A percentile compares a stretch with the other conserved stretches of the same genome.
Evolutionary conservation across 1,140 invertebrate species (phyloP).

Genomic region (Lanistes nyassanus): DNA sequence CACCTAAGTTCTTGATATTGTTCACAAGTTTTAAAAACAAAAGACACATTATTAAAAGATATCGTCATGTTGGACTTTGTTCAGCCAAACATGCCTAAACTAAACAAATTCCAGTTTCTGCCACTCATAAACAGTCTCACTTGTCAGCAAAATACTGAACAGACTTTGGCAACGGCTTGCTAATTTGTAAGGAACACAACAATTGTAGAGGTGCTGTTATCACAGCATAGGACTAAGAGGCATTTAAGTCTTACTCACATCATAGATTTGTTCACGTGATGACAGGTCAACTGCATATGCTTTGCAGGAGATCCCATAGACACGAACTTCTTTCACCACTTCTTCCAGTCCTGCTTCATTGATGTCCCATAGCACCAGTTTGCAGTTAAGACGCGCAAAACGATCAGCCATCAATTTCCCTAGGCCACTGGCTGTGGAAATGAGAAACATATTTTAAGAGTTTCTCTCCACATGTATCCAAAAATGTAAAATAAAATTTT

Average conservation of each 20-base stretch:
- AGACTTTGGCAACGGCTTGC: too few relatives aligned
- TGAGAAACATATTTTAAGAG: background rate
- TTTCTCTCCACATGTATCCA: background rate
- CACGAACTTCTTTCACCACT: conserved; percentile 75
- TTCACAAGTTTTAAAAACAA: background rate
- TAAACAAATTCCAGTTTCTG: too few relatives aligned
- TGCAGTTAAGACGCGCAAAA: conserved; percentile 82
- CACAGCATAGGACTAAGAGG: too few relatives aligned
- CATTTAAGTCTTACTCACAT: conserved; percentile 73
- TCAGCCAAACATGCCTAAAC: too few relatives aligned
- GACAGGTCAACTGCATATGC: conserved; percentile 78
- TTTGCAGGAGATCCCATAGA: conserved; percentile 73
- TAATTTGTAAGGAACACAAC: too few relatives aligned
- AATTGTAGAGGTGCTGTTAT: too few relatives aligned
- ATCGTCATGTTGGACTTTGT: too few relatives aligned
- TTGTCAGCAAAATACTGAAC: too few relatives aligned
- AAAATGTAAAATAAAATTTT: background rate
- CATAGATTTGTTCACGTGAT: conserved; percentile 82
- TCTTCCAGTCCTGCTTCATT: conserved; percentile 83
- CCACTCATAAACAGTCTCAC: too few relatives aligned
- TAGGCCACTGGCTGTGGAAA: conserved; percentile 76
- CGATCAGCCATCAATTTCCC: conserved; percentile 83
- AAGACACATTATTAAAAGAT: too few relatives aligned
- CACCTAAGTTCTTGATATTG: background rate
- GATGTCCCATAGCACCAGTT: conserved; percentile 92